A percentile compares a stretch with the other conserved stretches of the same genome.
Evolutionary conservation across 2,113 vertebrate genomes (phyloP).

Genomic region (Nycticebus coucang): DNA sequence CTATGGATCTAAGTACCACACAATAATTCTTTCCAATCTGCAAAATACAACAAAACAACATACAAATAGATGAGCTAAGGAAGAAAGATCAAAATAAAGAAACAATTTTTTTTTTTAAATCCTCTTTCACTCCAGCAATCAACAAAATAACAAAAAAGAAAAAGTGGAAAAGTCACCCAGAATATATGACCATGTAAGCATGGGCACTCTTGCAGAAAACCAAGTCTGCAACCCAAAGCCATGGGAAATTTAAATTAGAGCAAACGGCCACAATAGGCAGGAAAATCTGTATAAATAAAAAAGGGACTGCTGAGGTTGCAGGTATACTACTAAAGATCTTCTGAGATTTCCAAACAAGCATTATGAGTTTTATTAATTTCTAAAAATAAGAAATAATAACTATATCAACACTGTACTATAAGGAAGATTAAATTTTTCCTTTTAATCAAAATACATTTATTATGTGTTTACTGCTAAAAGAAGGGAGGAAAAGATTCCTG

Average conservation of each 20-base stretch:
- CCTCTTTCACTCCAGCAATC: constrained; percentile 76
- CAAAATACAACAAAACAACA: constrained; percentile 67
- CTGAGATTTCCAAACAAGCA: constrained; percentile 88
- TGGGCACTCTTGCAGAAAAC: constrained; percentile 99
- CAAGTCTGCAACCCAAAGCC: constrained; percentile 90
- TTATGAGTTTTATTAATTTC: constrained; percentile 93
- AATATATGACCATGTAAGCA: constrained; percentile 90
- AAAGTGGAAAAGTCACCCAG: constrained; percentile 84
- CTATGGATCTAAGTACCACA: constrained; percentile 64
- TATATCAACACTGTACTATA: constrained; percentile 85
- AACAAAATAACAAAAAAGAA: constrained; percentile 82
- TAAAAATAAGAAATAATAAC: constrained; percentile 87
- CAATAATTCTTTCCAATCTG: constrained; percentile 61
- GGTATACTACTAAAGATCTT: constrained; percentile 89
- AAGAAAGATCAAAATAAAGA: constrained; percentile 84
- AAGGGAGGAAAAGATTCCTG: constrained; percentile 74
- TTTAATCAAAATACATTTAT: constrained; percentile 82
- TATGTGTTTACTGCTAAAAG: constrained; percentile 70
- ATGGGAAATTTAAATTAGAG: constrained; percentile 94
- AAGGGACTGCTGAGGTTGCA: constrained; percentile 88
- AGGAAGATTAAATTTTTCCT: constrained; percentile 81
- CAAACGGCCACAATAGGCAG: constrained; percentile 83
- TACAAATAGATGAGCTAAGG: constrained; percentile 78
- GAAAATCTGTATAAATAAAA: constrained; percentile 81
- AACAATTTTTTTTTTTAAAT: constrained; percentile 50